These are phyloP conservation scores for Nomada ferruginata DNA, from an alignment of 2,888 invertebrate genomes.

Conservation along the genomic window DNA sequence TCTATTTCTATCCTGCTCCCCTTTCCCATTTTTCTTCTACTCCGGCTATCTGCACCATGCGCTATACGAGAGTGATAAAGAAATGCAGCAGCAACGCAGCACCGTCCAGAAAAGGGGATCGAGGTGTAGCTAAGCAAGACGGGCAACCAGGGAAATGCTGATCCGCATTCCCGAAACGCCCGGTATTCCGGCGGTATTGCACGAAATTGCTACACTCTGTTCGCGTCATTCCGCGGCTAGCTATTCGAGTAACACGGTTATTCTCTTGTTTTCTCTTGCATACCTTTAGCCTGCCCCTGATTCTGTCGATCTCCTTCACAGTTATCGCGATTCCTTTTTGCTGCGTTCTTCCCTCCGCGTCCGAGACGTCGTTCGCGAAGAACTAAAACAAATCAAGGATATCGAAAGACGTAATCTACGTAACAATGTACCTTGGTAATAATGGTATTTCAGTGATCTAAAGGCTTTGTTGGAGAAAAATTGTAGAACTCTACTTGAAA, in stretches of 20 bases:
- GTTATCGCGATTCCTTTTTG: constrained; percentile 1
- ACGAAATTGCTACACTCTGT: constrained; percentile 83
- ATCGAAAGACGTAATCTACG: too few species aligned
- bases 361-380: not conserved
- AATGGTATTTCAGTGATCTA: not conserved
- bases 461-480: constrained; percentile 35
- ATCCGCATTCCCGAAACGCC: constrained; percentile 82
- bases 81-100: constrained; percentile 28
- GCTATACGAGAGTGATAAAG: constrained; percentile 2
- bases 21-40: not conserved
- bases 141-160: constrained; percentile 80
- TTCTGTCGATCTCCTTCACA: constrained; percentile 10
- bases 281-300: constrained; percentile 22
- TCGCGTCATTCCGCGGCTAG: constrained; percentile 80
- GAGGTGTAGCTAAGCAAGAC: constrained; percentile 39
- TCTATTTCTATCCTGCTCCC: too few species aligned
- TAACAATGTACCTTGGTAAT: not conserved
- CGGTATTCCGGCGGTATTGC: constrained; percentile 83
- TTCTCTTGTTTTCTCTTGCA: constrained; percentile 36
- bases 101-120: constrained; percentile 22
- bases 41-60: not conserved
- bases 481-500: too few species aligned
- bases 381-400: not conserved
- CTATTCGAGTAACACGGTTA: constrained; percentile 58
- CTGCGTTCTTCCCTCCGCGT: not conserved